Base-by-base conservation (phyloP, 92 coral and sea anemone species). In the Porites rus region DNA sequence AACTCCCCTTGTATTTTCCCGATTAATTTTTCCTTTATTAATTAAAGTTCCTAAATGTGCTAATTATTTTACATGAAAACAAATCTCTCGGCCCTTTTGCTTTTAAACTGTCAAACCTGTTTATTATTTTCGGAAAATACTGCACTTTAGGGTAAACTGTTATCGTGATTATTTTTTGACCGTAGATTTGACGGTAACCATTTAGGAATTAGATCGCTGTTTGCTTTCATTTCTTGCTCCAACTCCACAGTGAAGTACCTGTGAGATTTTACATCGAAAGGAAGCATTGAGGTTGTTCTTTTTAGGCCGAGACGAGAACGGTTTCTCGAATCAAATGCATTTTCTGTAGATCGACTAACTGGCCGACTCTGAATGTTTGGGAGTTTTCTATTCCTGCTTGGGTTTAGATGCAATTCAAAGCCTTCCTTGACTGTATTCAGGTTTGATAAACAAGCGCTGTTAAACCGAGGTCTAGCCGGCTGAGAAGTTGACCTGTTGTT, bases 101-200 rank as follows among this genome's bases (percentile, higher is more conserved):
- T 80, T 69, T 22, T 6, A 18, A 80, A 24, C 43, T 69, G 20
- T 28, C 51, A 69, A 31, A 8, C 74, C 28, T 68, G 38, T n/a
- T 20, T 52, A 10, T 22, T 56, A 1, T 75, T n/a, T 77, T 14
- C 53, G 6, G 50, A 53, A 21, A 19, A 22, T 14, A 22, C 46
- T 20, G 8, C 21, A 4, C 19, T 53, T 7, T 59, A 82, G 1
- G 21, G 20, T 8, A 72, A 43, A 72, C 50, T 83, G 28, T 83
- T 62, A 17, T 28, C 79, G 38, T 79, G 70, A 65, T 46, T 61
- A 46, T 76, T 19, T 77, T 75, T 53, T 56, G 84, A 76, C 52
- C 88, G 88, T 8, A 85, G 66, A 54, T 76, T 76, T 20, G 83
- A 22, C 38, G 88, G 88, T 43, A 85, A 38, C 82, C 83, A 85